Conservation (phyloP, 2,888 invertebrate genomes). For the Cheilosia scutellata region DNA sequence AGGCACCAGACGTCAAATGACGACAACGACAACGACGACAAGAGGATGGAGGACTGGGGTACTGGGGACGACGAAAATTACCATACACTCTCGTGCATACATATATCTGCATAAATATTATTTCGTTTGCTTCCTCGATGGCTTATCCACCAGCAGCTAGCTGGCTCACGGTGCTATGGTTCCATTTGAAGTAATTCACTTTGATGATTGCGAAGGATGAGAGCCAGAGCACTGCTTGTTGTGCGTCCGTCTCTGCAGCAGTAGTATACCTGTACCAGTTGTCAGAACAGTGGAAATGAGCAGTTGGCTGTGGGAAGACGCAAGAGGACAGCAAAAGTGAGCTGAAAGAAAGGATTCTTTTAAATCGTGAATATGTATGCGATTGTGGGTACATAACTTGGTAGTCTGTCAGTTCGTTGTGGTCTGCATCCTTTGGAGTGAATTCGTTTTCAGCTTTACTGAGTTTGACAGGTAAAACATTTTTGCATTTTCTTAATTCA, state of each 20-base stretch:
- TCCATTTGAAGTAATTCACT: constrained; percentile 74
- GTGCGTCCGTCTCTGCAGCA: constrained; percentile 41
- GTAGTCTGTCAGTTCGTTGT: constrained; percentile 14
- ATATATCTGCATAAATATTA: constrained; percentile 59
- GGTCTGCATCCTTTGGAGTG: constrained; percentile 3
- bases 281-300: constrained; percentile 61
- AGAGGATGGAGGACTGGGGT: neutral
- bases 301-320: constrained; percentile 37
- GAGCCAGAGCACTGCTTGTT: constrained; percentile 45
- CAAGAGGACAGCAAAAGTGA: constrained; percentile 14
- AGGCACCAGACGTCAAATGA: constrained; percentile 45
- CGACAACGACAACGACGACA: constrained; percentile 2
- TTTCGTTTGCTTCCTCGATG: constrained; percentile 36
- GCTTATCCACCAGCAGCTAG: constrained; percentile 11
- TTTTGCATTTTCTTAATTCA: constrained; percentile 27
- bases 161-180: constrained; percentile 41
- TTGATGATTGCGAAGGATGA: constrained; percentile 39
- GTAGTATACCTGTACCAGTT: neutral
- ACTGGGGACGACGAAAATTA: constrained; percentile 35
- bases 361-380: constrained; percentile 58
- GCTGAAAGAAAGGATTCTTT: constrained; percentile 53
- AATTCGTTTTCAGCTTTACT: constrained; percentile 24
- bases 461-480: constrained; percentile 32
- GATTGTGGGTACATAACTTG: constrained; percentile 5
- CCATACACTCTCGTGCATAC: constrained; percentile 19